Percentiles rank a stretch among this genome's conserved stretches.
Evolutionary conservation across 2,797 vertebrate species (phyloP).

Genomic region (Vultur gryphus): DNA sequence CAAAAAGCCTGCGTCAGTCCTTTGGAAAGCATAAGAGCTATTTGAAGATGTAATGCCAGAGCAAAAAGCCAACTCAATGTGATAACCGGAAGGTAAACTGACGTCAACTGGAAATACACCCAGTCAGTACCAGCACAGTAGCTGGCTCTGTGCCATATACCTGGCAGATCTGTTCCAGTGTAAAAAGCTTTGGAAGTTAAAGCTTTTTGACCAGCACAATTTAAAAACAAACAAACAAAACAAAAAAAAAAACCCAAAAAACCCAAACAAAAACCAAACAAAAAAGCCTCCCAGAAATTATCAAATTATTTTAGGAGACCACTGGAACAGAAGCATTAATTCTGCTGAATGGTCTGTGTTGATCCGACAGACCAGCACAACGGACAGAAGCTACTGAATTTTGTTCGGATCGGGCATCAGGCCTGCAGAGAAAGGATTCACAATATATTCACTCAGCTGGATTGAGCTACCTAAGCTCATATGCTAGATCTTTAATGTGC

Average conservation of each 20-base stretch:
- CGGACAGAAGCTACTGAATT: background rate
- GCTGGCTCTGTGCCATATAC: background rate
- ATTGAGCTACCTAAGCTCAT: background rate
- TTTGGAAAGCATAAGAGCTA: constrained; percentile 37
- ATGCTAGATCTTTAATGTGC: background rate
- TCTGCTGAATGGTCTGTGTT: background rate
- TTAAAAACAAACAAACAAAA: background rate
- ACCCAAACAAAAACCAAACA: background rate
- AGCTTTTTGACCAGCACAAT: background rate
- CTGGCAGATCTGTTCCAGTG: background rate
- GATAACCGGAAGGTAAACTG: constrained; percentile 40
- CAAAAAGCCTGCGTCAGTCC: constrained; percentile 32
- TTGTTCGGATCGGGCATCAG: background rate
- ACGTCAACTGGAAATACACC: constrained; percentile 36
- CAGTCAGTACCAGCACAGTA: background rate
- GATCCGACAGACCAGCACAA: rapidly evolving
- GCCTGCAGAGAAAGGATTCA: background rate
- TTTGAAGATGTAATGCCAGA: constrained; percentile 21
- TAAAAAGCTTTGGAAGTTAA: background rate
- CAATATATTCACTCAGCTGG: background rate
- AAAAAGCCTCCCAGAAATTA: background rate
- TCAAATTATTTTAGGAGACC: background rate
- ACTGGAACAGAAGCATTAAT: background rate
- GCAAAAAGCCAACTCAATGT: constrained; percentile 43
- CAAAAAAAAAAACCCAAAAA: too few species aligned